phyloP scores from a whole-genome alignment of 1,140 invertebrate genomes.

The Panagrolaimus sp. region DNA sequence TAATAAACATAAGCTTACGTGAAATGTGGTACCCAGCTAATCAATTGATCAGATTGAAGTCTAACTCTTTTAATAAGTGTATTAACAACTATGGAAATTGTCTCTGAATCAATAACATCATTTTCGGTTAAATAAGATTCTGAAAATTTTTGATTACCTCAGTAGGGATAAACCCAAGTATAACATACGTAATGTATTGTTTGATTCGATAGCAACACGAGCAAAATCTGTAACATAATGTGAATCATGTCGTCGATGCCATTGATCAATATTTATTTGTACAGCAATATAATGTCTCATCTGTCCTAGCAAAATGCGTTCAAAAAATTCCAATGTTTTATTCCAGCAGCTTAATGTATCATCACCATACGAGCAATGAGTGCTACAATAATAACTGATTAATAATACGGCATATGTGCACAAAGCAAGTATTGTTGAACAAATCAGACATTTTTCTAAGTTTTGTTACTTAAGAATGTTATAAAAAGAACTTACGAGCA shows the following conservation, averaged over 20 bases:
- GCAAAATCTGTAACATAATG: slow-evolving; percentile 40
- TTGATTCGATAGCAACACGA: slow-evolving; percentile 21
- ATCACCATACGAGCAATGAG: slow-evolving; percentile 41
- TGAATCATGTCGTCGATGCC: slow-evolving; percentile 30
- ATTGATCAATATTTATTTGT: slow-evolving; percentile 51
- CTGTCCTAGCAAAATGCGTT: slow-evolving; percentile 38
- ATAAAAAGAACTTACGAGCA: slow-evolving; percentile 43
- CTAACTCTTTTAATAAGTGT: slow-evolving; percentile 31
- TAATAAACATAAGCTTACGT: slow-evolving; percentile 24
- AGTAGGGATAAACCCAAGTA: background rate
- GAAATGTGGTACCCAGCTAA: slow-evolving; percentile 35
- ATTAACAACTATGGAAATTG: slow-evolving; percentile 29
- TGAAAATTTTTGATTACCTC: slow-evolving; percentile 13
- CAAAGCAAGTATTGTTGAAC: no score
- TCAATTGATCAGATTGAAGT: slow-evolving; percentile 32
- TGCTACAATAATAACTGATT: slow-evolving; percentile 33
- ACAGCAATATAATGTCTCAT: slow-evolving; percentile 49
- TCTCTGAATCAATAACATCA: slow-evolving; percentile 29
- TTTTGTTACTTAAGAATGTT: no score
- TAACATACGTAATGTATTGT: slow-evolving; percentile 28
- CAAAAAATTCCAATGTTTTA: slow-evolving; percentile 41
- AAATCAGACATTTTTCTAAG: no score
- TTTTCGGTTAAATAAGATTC: slow-evolving; percentile 24
- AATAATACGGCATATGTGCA: no score
- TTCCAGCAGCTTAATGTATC: slow-evolving; percentile 38